phyloP scores from a whole-genome alignment of 2,113 vertebrate genomes.

The Brachionichthys hirsutus region DNA sequence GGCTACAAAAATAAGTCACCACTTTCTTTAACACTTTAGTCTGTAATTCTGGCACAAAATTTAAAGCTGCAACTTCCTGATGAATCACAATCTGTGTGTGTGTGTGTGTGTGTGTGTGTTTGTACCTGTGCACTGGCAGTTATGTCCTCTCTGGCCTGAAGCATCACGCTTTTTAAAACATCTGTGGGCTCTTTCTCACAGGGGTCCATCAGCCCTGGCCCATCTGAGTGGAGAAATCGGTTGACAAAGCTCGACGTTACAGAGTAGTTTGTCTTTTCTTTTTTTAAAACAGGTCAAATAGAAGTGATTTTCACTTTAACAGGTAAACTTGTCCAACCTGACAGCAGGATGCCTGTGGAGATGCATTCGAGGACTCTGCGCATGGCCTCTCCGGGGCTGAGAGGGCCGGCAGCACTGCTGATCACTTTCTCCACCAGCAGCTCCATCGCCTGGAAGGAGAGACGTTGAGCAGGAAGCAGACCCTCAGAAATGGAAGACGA shows the following conservation, averaged over 20 bases:
- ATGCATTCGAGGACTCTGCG: slow-evolving; percentile 79
- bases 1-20: no score
- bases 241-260: no score
- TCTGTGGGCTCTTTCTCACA: slow-evolving; percentile 81
- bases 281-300: not conserved
- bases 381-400: slow-evolving; percentile 79
- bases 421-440: slow-evolving; percentile 79
- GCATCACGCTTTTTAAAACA: slow-evolving; percentile 68
- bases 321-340: slow-evolving; percentile 63
- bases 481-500: no score
- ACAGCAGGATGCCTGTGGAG: slow-evolving; percentile 72
- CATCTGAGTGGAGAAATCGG: slow-evolving; percentile 67
- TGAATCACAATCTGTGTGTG: no score
- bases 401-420: slow-evolving; percentile 70
- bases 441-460: slow-evolving; percentile 72
- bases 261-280: no score
- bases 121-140: slow-evolving; percentile 79
- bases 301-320: not conserved
- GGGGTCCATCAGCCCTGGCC: slow-evolving; percentile 82
- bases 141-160: slow-evolving; percentile 79
- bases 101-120: no score
- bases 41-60: no score
- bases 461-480: not conserved
- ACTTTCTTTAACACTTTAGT: no score
- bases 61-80: no score